A percentile compares a stretch with the other conserved stretches of the same genome.
Conservation (phyloP, 2,797 vertebrate species). For the Hemibagrus guttatus region DNA sequence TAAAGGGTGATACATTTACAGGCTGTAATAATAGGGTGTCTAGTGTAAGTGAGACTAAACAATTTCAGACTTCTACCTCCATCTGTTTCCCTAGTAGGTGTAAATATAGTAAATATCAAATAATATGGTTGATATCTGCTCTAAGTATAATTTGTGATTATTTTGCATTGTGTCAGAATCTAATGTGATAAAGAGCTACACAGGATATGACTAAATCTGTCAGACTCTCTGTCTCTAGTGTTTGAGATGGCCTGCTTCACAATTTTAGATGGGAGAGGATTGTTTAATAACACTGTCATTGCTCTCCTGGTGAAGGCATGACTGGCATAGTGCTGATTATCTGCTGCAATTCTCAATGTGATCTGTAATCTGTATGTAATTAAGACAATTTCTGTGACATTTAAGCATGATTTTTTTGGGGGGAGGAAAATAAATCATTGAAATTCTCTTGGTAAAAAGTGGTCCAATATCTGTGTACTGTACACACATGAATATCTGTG, state of each 20-base stretch:
- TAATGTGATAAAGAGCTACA: constrained; percentile 18
- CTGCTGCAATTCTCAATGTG: neutral
- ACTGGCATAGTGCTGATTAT: neutral
- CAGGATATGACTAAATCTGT: constrained; percentile 16
- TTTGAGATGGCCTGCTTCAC: constrained; percentile 5
- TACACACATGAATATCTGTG: neutral
- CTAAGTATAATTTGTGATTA: constrained; percentile 8
- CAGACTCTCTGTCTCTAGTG: neutral
- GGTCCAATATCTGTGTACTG: neutral
- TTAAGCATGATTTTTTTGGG: neutral
- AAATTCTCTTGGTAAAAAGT: neutral
- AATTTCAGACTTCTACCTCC: neutral
- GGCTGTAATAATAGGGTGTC: neutral
- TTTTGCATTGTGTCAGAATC: constrained; percentile 20
- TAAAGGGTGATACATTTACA: constrained; percentile 9
- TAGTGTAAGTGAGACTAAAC: neutral
- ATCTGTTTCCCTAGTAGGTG: neutral
- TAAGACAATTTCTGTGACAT: neutral
- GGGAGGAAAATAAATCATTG: too few species aligned
- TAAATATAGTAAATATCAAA: neutral
- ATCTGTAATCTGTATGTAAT: neutral
- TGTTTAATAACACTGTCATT: constrained; percentile 4
- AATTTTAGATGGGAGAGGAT: neutral
- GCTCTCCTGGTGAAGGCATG: neutral
- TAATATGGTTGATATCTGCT: neutral